Percentiles rank a stretch among this genome's conserved stretches.
phyloP scores from a whole-genome alignment of 2,113 vertebrate species.

The Tachycineta bicolor region DNA sequence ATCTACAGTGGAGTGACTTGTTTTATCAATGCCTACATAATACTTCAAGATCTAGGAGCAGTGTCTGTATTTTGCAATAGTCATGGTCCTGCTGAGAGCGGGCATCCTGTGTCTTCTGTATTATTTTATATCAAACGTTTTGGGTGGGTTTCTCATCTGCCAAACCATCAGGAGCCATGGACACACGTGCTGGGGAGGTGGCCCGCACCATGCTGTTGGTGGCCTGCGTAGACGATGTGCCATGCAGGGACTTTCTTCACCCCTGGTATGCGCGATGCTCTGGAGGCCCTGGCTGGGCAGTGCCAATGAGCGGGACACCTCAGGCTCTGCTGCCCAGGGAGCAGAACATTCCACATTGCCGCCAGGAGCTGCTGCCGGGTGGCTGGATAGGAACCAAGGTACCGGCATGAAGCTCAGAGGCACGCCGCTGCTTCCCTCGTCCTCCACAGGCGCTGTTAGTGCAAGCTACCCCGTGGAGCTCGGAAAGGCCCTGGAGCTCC shows the following conservation, averaged over 20 bases:
- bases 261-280: fast-evolving
- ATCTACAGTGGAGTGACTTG: background rate
- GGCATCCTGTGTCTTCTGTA: background rate
- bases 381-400: background rate
- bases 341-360: fast-evolving
- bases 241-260: background rate
- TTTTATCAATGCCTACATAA: background rate
- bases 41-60: background rate
- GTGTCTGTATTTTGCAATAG: background rate
- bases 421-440: background rate
- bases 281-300: fast-evolving
- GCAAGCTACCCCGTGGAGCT: background rate
- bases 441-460: background rate
- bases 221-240: fast-evolving
- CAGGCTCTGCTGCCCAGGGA: background rate
- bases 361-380: background rate
- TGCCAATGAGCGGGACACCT: background rate
- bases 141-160: background rate
- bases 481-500: background rate
- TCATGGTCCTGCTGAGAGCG: background rate
- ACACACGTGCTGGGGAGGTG: background rate
- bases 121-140: background rate
- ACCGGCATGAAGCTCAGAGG: background rate
- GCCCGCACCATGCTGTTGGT: fast-evolving
- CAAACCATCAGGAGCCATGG: fast-evolving